Evolutionary conservation across 1,140 invertebrate species (phyloP).

Genomic region (Procambarus clarkii): DNA sequence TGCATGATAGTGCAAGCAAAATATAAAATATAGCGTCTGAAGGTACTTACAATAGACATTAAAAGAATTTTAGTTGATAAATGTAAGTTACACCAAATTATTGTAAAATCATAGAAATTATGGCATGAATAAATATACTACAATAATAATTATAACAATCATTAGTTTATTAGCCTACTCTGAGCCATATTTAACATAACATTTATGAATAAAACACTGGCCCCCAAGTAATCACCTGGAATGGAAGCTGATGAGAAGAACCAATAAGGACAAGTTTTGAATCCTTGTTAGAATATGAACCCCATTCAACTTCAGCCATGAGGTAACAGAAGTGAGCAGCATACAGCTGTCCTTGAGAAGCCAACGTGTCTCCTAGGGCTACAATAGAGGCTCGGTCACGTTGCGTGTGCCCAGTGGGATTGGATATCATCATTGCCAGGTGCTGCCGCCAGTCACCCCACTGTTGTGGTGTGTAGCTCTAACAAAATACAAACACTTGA

Average conservation of each 20-base stretch:
- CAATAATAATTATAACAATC: too few relatives aligned
- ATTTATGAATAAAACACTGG: too few relatives aligned
- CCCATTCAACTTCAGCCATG: slow-evolving; percentile 88
- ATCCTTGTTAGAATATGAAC: slow-evolving; percentile 79
- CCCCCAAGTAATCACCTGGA: slow-evolving; percentile 19
- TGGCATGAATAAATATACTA: too few relatives aligned
- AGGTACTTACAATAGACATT: too few relatives aligned
- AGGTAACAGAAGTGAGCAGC: slow-evolving; percentile 96
- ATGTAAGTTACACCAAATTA: too few relatives aligned
- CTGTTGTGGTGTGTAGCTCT: slow-evolving; percentile 86
- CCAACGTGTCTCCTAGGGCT: slow-evolving; percentile 82
- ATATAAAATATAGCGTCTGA: too few relatives aligned
- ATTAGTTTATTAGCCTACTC: too few relatives aligned
- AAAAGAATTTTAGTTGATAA: too few relatives aligned
- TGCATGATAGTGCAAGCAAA: too few relatives aligned
- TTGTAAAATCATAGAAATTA: too few relatives aligned
- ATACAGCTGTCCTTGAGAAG: slow-evolving; percentile 81
- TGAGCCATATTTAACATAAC: too few relatives aligned
- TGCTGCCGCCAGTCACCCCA: slow-evolving; percentile 98
- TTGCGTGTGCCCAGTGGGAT: slow-evolving; percentile 86
- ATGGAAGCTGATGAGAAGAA: slow-evolving; percentile 77
- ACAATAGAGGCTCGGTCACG: slow-evolving; percentile 89
- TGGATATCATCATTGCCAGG: slow-evolving; percentile 94
- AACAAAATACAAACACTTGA: slow-evolving; percentile 47
- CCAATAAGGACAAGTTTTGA: slow-evolving; percentile 88